Evolutionary conservation across 2,888 invertebrate species (phyloP), one percentile per base, ranked within the genome.

Genomic region (Pammene aurita): DNA sequence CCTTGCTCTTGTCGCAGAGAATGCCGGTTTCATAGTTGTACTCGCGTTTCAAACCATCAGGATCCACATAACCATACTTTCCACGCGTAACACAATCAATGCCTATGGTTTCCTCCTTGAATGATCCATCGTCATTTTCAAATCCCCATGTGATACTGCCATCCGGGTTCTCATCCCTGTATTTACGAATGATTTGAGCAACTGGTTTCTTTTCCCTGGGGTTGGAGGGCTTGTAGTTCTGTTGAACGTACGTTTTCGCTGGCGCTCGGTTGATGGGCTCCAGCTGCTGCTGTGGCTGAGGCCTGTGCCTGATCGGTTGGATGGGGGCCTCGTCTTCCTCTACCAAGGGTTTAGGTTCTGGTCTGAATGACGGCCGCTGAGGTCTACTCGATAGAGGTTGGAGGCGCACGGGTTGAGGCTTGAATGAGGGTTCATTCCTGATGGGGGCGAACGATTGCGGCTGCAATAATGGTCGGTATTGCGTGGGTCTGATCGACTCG

Each of bases 131-230:
- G 77, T 97, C 97, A 82, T 97, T 97, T 85, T 97, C 97, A 80
- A 96, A 97, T 60, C 97, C 97, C 97, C 97, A 97, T 0, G 96
- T 96, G 77, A 97, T 97, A 81, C 96, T 96, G 50, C 96, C 96
- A 76, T 96, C 96, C 35, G 94, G 93, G 79, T 96, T 96, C 83
- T 97, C 96, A 54, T 96, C 96, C 63, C 96, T 94, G 89, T 94
- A 97, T 81, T 95, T 95, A 66, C 94, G 92, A 73, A 94, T 88
- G 72, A 94, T 95, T 85, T 96, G 96, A 34, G 96, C 95, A 0
- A 96, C 96, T 0, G 96, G 96, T 74, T 95, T 95, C 83, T 93
- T 95, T 63, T 92, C 93, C 56, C 93, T 86, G n/a, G 81, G 80
- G 75, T 87, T 81, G 16, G 83, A 88, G 72, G 83, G 86, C 66